Evolutionary conservation across 2,113 vertebrate genomes (phyloP), one percentile per base, ranked within the genome.

Genomic region (Ranitomeya imitator): DNA sequence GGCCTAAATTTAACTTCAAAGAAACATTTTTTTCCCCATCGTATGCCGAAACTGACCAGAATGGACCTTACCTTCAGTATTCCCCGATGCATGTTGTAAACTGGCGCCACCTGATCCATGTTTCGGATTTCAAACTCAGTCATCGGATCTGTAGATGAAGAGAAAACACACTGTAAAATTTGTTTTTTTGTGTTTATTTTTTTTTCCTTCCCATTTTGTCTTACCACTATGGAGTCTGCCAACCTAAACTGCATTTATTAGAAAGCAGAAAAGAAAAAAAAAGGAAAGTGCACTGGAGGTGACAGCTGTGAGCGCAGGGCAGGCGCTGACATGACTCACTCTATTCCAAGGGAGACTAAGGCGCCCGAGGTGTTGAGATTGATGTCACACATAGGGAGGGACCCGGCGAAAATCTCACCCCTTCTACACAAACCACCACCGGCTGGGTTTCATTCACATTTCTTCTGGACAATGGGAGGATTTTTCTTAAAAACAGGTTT

Each of bases 51-150:
- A n/a, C 11, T 51, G 19, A 52, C 14, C 13, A 83, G 15, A 83
- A 45, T 19, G 18, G 83, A 18, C 0, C 95, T 94, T 89, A 97
- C 96, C 95, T 97, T 97, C 63, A 97, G 95, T 45, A 94, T 90
- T 73, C 94, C 94, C 90, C 96, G 92, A 88, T 94, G 95, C 77
- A 92, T 83, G 71, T 83, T 93, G 2, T 94, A 94, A 63, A 96
- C 93, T 0, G 96, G 96, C 63, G 96, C 96, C 7, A 97, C 96
- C 90, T 97, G 96, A 91, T 97, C 96, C 96, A 96, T 96, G 90
- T 93, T 96, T 82, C 94, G 94, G 91, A 94, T 88, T 84, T 91
- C 94, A 91, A 96, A 94, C 55, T 96, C 95, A 93, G 94, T 96
- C 96, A 96, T 96, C 83, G 60, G 37, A 63, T 85, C 94, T 95